Base-by-base conservation (phyloP, 2,113 vertebrate species). In the Tachuris rubrigastra region DNA sequence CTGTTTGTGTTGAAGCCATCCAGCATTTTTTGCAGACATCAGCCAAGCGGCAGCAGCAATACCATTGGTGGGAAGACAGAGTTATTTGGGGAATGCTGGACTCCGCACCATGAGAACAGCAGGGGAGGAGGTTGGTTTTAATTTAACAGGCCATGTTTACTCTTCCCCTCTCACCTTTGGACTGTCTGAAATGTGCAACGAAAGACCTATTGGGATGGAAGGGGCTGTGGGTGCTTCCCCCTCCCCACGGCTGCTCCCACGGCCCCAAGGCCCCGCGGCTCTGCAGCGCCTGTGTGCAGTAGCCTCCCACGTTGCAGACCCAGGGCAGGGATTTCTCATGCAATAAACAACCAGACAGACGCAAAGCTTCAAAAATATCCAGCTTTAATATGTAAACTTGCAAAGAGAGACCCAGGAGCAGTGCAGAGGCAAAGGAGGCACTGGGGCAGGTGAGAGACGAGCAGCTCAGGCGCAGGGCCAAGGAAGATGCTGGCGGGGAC, bases 41-140 rank as follows among this genome's bases (percentile, higher is more conserved):
- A 96, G 95, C 96, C 84, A 86, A 92, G 94, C 39, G 0, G 85
- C 89, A 58, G 92, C 85, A 89, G 95, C 94, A 77, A 94, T 87
- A 89, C 90, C 85, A 82, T 95, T 95, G 95, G 96, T 97, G 97
- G 97, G 97, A 97, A 97, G 97, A 92, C 33, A 0, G 86, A 97
- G 96, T 94, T 96, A 97, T 97, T 96, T 96, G 95, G 97, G 91
- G 97, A 97, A 97, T 97, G 97, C 95, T 96, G 93, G 90, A 96
- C 95, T 96, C 94, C 60, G 90, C 66, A 96, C 91, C 93, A 96
- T 94, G 92, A 96, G 93, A 97, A 85, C 93, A 93, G 95, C 92
- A 96, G 96, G 94, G 95, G 93, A 96, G 95, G 95, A 96, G 94
- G 87, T 91, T 87, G 95, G 96, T 96, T 97, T 97, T 97, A 96